Evolutionary conservation across 2,797 vertebrate species (phyloP).

Genomic region (Enteromius afrohamiltoni): DNA sequence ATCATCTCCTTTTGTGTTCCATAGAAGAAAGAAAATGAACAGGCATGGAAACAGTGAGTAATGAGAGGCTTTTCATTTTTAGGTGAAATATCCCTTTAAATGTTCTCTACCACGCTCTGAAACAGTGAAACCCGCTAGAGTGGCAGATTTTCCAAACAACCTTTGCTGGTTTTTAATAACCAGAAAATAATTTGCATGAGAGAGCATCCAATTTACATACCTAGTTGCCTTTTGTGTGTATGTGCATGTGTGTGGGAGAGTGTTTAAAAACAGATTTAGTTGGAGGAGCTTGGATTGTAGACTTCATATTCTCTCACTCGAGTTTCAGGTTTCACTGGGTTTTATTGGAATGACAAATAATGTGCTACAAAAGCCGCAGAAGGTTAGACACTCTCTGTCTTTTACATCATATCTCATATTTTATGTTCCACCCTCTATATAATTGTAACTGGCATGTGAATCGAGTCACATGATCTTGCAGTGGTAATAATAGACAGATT

Average conservation of each 20-base stretch:
- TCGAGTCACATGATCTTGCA: slow-evolving; percentile 19
- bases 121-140: slow-evolving; percentile 64
- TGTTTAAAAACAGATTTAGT: slow-evolving; percentile 51
- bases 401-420: slow-evolving; percentile 21
- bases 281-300: slow-evolving; percentile 53
- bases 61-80: slow-evolving; percentile 14
- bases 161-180: slow-evolving; percentile 65
- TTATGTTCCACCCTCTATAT: slow-evolving; percentile 15
- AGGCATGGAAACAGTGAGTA: neutral
- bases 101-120: slow-evolving; percentile 51
- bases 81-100: slow-evolving; percentile 34
- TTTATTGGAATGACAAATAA: slow-evolving; percentile 47
- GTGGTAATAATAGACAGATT: slow-evolving; percentile 3
- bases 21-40: neutral
- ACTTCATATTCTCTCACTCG: slow-evolving; percentile 57
- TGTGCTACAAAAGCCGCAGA: slow-evolving; percentile 10
- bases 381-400: neutral
- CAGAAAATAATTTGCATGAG: slow-evolving; percentile 68
- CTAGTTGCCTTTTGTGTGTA: slow-evolving; percentile 47
- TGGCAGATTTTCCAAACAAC: slow-evolving; percentile 63
- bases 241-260: slow-evolving; percentile 10
- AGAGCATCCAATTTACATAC: slow-evolving; percentile 64
- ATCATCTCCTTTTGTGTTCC: neutral
- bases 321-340: slow-evolving; percentile 37
- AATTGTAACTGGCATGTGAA: slow-evolving; percentile 28